Conservation (phyloP, 2,888 invertebrate genomes). For the Zygogramma bicolorata region DNA sequence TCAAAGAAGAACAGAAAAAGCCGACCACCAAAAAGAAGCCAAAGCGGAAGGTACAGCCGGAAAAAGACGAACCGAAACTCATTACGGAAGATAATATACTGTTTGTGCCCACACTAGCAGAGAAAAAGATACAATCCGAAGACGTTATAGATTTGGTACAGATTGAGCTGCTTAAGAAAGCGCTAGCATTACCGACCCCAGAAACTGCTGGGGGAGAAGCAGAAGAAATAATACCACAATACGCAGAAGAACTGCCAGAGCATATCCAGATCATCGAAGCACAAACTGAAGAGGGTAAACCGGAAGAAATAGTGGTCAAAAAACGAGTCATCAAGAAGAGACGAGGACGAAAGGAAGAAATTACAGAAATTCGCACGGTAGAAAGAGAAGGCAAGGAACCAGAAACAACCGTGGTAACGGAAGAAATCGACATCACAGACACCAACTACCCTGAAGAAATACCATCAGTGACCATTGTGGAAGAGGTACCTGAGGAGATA, state of each 20-base stretch:
- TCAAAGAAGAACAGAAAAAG: slow-evolving; percentile 27
- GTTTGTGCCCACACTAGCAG: slow-evolving; percentile 55
- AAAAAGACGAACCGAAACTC: slow-evolving; percentile 50
- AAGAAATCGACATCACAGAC: slow-evolving; percentile 46
- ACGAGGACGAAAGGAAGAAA: slow-evolving; percentile 58
- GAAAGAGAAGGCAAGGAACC: slow-evolving; percentile 61
- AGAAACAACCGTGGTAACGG: slow-evolving; percentile 55
- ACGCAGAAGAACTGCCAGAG: slow-evolving; percentile 45
- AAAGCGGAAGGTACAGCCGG: slow-evolving; percentile 37
- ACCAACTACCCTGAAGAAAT: slow-evolving; percentile 36
- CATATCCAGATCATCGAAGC: slow-evolving; percentile 35
- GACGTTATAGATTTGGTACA: slow-evolving; percentile 57
- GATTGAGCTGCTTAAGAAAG: slow-evolving; percentile 59
- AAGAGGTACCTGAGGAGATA: slow-evolving; percentile 57
- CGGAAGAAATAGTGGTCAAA: slow-evolving; percentile 34
- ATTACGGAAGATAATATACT: slow-evolving; percentile 50
- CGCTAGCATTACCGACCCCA: slow-evolving; percentile 48
- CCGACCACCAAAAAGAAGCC: slow-evolving; percentile 8
- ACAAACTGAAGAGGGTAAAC: slow-evolving; percentile 49
- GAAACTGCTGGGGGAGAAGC: slow-evolving; percentile 34
- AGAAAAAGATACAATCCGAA: slow-evolving; percentile 58
- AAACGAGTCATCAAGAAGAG: slow-evolving; percentile 63
- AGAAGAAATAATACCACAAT: slow-evolving; percentile 60
- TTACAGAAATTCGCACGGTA: slow-evolving; percentile 65
- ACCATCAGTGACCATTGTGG: slow-evolving; percentile 44